Evolutionary conservation across 1,140 invertebrate genomes (phyloP), one percentile per base, ranked within the genome.

Genomic region (Drosophila arizonae): DNA sequence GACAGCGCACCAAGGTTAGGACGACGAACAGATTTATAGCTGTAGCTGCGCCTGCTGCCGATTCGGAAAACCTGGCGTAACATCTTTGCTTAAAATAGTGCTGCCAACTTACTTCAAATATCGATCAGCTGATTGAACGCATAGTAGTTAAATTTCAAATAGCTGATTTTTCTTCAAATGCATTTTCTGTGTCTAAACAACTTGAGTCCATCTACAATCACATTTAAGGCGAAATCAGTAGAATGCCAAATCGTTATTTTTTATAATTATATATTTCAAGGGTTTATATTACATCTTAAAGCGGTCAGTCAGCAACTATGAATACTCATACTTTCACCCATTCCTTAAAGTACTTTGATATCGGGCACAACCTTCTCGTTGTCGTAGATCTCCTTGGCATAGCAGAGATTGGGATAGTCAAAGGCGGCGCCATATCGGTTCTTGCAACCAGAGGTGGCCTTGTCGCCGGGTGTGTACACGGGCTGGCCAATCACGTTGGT

Each of bases 371-470:
- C 17, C 66, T 82, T 87, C n/a, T 87, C 78, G 24, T 87, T 85
- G 70, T 85, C 81, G 26, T 85, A 85, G 52, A 85, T 85, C 73
- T 85, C 81, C 60, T 85, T 86, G 65, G 75, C 75, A n/a, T 75
- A 77, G 75, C 77, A 79, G 36, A 79, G 54, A 43, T 79, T 79
- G 50, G 69, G 79, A 11, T 54, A 80, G 13, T 64, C 79, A 30
- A 39, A 80, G 43, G 73, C 79, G 13, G 61, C 79, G 9, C 74
- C 74, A 56, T 62, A 76, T 15, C 74, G 74, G 15, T 76, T 76
- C 62, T 68, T 66, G 45, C 74, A 76, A 24, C 69, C 74, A 1
- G 50, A 30, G 45, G 74, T 68, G 24, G 74, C 26, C 30, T 68
- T 72, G 1, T 76, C 74, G 15, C 76, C 76, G 24, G 72, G 66